Evolutionary conservation across 1,140 invertebrate genomes (phyloP).

Genomic region (Chrysopa pallens): DNA sequence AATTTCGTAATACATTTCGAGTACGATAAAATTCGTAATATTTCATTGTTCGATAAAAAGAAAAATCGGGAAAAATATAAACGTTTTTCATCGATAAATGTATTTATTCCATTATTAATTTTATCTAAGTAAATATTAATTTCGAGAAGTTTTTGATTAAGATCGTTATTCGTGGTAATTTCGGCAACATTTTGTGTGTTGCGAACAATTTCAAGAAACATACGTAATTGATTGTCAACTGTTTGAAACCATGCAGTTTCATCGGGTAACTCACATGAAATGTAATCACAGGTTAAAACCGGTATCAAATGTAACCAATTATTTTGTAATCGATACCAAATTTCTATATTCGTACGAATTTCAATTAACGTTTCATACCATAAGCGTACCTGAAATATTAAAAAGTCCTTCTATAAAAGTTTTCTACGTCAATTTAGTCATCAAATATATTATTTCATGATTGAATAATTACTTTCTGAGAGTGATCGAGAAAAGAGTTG

Average conservation of each 20-base stretch:
- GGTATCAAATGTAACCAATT: conserved; percentile 86
- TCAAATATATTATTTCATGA: too few relatives aligned
- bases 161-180: conserved; percentile 46
- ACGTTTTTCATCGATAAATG: conserved; percentile 83
- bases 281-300: conserved; percentile 87
- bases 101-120: conserved; percentile 72
- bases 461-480: too few relatives aligned
- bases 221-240: conserved; percentile 58
- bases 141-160: conserved; percentile 56
- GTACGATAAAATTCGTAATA: conserved; percentile 87
- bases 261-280: conserved; percentile 82
- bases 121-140: conserved; percentile 58
- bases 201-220: conserved; percentile 56
- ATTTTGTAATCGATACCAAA: conserved; percentile 74
- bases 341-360: conserved; percentile 64
- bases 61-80: conserved; percentile 85
- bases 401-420: too few relatives aligned
- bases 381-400: conserved; percentile 16
- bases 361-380: conserved; percentile 65
- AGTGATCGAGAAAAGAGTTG: too few relatives aligned
- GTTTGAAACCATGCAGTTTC: conserved; percentile 63
- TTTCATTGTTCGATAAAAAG: conserved; percentile 89
- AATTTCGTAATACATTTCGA: conserved; percentile 74
- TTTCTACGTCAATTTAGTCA: too few relatives aligned
- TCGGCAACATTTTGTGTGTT: conserved; percentile 57